Evolutionary conservation across 2,888 invertebrate genomes (phyloP), one percentile per base, ranked within the genome.

Genomic region (Nasonia oneida): DNA sequence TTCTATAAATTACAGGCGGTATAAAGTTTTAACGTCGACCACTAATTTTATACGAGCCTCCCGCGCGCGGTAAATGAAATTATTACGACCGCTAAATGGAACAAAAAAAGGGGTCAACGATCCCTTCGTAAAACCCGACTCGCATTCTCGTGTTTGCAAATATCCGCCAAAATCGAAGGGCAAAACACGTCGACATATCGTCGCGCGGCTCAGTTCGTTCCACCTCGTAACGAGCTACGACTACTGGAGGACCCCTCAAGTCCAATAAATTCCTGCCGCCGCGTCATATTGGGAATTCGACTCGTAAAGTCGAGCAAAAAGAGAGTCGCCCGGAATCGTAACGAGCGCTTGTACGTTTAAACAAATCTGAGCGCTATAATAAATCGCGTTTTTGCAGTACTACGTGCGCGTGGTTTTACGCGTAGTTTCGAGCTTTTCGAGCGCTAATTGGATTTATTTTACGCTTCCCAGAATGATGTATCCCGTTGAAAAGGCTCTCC

Each of bases 321-420:
- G 57, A 42, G 71, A 83, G 78, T 57, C 42, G 42, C n/a, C 37
- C 78, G 78, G 73, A 79, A 78, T 73, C 61, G 73, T 83, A 77
- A 73, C 71, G 78, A 18, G 14, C 33, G 5, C 47, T 47, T 29
- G 4, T 37, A 37, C 33, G 61, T 23, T n/a, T 33, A 64, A 23
- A 29, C 15, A 23, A 15, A 18, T 37, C 15, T 14, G 37, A 0
- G 10, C n/a, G 33, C 29, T 8, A 18, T 53, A 12, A 15, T n/a
- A n/a, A 42, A 42, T 73, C 42, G 39, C 15, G 18, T 73, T 73
- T 39, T 73, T 73, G 73, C 4, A 5, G 61, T 23, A 8, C 2
- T n/a, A 23, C 23, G 8, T 8, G 10, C 10, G 23, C 10, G 23
- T 23, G 57, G 0, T 61, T 61, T n/a, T 3, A n/a, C n/a, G 29